Percentiles rank a stretch among this genome's conserved stretches.
Conservation (phyloP, 2,888 invertebrate species). For the Himalopsyche japonica region DNA sequence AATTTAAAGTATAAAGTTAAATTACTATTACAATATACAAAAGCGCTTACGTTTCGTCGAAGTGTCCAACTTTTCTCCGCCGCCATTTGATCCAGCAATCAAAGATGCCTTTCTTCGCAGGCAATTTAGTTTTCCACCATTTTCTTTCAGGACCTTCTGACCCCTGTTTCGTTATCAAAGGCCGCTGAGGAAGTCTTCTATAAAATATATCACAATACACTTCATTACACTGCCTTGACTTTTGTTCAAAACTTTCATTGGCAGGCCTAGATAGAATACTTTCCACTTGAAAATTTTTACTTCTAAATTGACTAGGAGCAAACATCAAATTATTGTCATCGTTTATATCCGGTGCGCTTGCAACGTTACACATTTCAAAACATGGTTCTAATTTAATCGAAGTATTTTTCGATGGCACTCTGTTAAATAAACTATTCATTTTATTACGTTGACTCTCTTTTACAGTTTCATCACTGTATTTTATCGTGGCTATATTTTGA, state of each 20-base stretch:
- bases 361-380: background rate
- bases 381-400: constrained; percentile 3
- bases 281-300: constrained; percentile 25
- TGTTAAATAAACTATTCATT: constrained; percentile 1
- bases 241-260: constrained; percentile 12
- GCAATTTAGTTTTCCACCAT: constrained; percentile 52
- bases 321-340: background rate
- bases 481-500: background rate
- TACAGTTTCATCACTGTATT: background rate
- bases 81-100: constrained; percentile 56
- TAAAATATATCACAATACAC: constrained; percentile 16
- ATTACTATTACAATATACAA: too few relatives aligned
- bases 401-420: constrained; percentile 13
- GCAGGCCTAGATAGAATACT: constrained; percentile 23
- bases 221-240: constrained; percentile 42
- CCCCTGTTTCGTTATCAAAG: constrained; percentile 46
- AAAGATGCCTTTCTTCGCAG: constrained; percentile 53
- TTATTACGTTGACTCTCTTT: background rate
- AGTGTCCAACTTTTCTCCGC: constrained; percentile 42
- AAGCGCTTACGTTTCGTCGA: constrained; percentile 47
- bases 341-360: background rate
- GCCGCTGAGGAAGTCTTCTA: constrained; percentile 45
- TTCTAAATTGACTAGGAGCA: constrained; percentile 17
- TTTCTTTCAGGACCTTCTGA: constrained; percentile 44
- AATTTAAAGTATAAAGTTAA: too few relatives aligned